Evolutionary conservation across 2,113 vertebrate genomes (phyloP).

Genomic region (Megaleporinus macrocephalus): DNA sequence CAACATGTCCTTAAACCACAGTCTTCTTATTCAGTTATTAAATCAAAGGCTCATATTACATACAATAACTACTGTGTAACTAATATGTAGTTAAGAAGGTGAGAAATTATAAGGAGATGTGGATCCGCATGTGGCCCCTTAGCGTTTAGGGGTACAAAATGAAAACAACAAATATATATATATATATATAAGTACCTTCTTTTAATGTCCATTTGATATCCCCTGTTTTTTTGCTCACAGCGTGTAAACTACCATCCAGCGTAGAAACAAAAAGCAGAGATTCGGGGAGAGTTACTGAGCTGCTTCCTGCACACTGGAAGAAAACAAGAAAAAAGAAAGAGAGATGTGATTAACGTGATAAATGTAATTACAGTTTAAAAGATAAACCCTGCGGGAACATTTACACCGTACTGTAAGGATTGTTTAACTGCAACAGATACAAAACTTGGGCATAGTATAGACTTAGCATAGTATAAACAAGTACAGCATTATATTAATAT

Average conservation of each 20-base stretch:
- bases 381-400: too few relatives aligned
- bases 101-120: background rate
- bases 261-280: constrained; percentile 91
- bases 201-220: constrained; percentile 92
- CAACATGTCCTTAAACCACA: too few relatives aligned
- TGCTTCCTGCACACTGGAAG: constrained; percentile 71
- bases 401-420: too few relatives aligned
- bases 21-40: background rate
- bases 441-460: too few relatives aligned
- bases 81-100: background rate
- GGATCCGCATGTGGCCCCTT: background rate
- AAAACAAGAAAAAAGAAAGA: background rate
- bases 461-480: too few relatives aligned
- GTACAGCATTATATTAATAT: too few relatives aligned
- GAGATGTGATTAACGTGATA: too few relatives aligned
- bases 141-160: background rate
- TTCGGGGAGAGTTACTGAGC: constrained; percentile 82
- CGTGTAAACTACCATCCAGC: constrained; percentile 90
- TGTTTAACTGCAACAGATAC: too few relatives aligned
- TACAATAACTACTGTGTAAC: background rate
- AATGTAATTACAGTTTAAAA: too few relatives aligned
- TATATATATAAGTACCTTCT: constrained; percentile 77
- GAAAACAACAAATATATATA: too few relatives aligned
- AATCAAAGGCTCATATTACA: background rate
- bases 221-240: constrained; percentile 89